These are phyloP conservation scores for Prinia subflava DNA, from an alignment of 2,113 vertebrate species.

Conservation along the genomic window DNA sequence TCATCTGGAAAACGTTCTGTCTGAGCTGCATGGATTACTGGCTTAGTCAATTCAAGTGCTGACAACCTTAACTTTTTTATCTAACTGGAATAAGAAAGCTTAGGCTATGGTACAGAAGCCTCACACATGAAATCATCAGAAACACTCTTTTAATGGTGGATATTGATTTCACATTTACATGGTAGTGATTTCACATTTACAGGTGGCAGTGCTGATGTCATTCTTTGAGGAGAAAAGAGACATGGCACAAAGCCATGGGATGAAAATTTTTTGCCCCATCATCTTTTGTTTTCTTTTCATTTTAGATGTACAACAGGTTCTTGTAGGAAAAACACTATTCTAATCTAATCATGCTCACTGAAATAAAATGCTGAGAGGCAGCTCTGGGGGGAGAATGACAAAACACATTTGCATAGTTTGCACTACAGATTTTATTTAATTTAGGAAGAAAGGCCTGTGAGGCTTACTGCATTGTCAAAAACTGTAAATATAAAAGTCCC, in stretches of 20 bases:
- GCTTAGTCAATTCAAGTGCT: not conserved
- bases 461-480: constrained; percentile 1
- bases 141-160: not conserved
- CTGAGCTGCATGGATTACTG: not conserved
- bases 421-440: constrained; percentile 47
- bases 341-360: constrained; percentile 17
- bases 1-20: not conserved
- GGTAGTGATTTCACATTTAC: not conserved
- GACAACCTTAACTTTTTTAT: not conserved
- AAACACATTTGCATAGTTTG: constrained; percentile 43
- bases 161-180: not conserved
- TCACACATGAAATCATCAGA: not conserved
- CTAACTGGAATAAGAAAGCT: not conserved
- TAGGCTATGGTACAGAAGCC: not conserved
- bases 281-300: not conserved
- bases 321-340: not conserved
- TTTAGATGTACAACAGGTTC: not conserved
- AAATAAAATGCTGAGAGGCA: constrained; percentile 46
- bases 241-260: not conserved
- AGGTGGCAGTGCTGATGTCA: not conserved
- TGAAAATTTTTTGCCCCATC: rapidly evolving
- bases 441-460: constrained; percentile 22
- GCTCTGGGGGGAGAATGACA: constrained; percentile 15
- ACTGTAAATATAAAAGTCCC: constrained; percentile 19
- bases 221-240: not conserved